Percentiles rank a stretch among this genome's conserved stretches.
Conservation (phyloP, 2,888 invertebrate genomes). For the Drosophila helvetica region DNA sequence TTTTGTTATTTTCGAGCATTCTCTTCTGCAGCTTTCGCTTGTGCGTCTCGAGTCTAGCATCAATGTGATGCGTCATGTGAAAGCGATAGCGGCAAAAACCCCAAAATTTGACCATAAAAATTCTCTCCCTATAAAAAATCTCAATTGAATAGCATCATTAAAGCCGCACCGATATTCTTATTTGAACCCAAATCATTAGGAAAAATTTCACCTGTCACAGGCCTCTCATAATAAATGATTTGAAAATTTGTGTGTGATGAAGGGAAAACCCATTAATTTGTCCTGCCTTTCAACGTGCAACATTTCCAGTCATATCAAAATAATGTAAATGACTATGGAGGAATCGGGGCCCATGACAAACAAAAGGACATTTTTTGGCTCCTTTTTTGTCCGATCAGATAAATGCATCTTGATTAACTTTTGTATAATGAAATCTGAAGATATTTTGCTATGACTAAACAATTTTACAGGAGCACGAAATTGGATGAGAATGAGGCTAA, state of each 20-base stretch:
- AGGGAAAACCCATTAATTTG: conserved; percentile 16
- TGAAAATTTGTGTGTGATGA: conserved; percentile 9
- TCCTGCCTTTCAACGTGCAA: background rate
- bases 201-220: conserved; percentile 40
- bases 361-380: conserved; percentile 3
- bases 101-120: too few relatives aligned
- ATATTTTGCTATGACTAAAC: conserved; percentile 19
- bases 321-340: background rate
- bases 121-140: background rate
- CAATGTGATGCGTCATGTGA: too few relatives aligned
- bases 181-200: conserved; percentile 22
- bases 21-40: too few relatives aligned
- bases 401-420: conserved; percentile 34
- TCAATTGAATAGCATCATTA: background rate
- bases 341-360: background rate
- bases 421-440: conserved; percentile 9
- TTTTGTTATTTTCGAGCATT: too few relatives aligned
- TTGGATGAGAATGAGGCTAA: background rate
- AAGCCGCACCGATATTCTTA: background rate
- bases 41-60: too few relatives aligned
- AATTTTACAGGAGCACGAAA: conserved; percentile 5
- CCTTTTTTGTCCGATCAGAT: conserved; percentile 26
- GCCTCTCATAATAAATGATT: conserved; percentile 31
- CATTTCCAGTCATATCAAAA: conserved; percentile 1
- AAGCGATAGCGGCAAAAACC: too few relatives aligned